Base-by-base conservation (phyloP, 1,140 invertebrate genomes). In the Drosophila bifasciata region DNA sequence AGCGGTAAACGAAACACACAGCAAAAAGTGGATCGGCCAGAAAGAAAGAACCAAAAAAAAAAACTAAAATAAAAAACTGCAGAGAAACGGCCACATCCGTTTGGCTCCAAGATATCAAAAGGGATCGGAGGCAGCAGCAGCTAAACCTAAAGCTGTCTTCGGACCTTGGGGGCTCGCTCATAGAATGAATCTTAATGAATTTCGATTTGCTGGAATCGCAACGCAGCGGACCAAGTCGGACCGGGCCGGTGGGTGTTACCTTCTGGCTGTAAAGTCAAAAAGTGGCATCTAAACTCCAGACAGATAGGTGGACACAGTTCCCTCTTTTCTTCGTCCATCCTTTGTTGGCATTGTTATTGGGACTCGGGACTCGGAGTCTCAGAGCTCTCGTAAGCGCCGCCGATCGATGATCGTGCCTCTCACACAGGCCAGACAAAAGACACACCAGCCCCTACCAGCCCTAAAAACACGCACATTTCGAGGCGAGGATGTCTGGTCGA, bases 131-230 rank as follows among this genome's bases (percentile, higher is more conserved):
- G 19, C 52, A 36, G 32, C 32, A n/a, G n/a, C n/a, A n/a, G n/a
- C 11, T 9, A 57, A 66, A 51, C 4, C 64, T 49, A 39, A 46
- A 57, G 68, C 67, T 67, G 60, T 61, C 50, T 61, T 60, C 55
- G 57, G 49, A 64, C 53, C 56, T 45, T 75, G 19, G 67, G 48
- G 67, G 32, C 4, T 36, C 23, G 23, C 59, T 79, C 69, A 76
- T 86, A 86, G 81, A 85, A 80, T 74, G 80, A 86, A 86, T 80
- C 81, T 86, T 86, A 86, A 86, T 86, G 81, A 86, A 86, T 86
- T 86, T 86, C 77, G 78, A 86, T 81, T 78, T 75, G 60, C 67
- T 59, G 49, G 72, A 80, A 76, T 81, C 60, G 40, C 51, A 59
- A 9, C 9, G 19, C 19, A 3, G 19, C 19, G 3, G 2, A 1